phyloP scores from a whole-genome alignment of 2,113 vertebrate species.

The Gyps fulvus region DNA sequence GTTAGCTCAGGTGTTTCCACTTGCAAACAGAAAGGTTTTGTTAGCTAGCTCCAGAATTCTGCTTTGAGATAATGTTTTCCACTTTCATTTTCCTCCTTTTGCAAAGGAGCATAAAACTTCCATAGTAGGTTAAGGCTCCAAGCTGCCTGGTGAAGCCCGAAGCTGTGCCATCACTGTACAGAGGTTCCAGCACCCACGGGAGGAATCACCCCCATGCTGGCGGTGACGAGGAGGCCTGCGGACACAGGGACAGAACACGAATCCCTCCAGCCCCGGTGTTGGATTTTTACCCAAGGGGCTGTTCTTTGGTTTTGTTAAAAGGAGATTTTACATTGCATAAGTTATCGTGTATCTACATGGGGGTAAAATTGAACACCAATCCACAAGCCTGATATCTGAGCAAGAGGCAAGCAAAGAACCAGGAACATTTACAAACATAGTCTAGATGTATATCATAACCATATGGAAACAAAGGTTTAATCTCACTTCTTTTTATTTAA shows the following conservation, averaged over 20 bases:
- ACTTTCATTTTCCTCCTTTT: not conserved
- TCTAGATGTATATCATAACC: not conserved
- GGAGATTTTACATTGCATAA: not conserved
- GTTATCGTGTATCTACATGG: fast-evolving
- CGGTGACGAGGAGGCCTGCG: not conserved
- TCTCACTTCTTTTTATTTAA: slow-evolving; percentile 53
- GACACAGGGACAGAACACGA: fast-evolving
- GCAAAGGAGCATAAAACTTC: not conserved
- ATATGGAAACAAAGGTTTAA: slow-evolving; percentile 49
- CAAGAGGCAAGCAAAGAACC: not conserved
- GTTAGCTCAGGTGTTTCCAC: not conserved
- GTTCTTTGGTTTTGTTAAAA: fast-evolving
- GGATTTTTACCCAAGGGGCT: not conserved
- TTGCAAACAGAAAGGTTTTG: not conserved
- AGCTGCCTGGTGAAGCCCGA: not conserved
- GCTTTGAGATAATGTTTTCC: not conserved
- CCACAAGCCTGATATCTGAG: not conserved
- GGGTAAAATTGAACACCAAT: not conserved
- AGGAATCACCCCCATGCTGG: fast-evolving
- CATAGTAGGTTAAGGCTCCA: fast-evolving
- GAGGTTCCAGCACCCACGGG: not conserved
- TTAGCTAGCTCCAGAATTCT: not conserved
- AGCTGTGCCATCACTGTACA: fast-evolving
- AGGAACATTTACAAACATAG: not conserved
- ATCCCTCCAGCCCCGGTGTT: fast-evolving